Conservation (phyloP, 2,113 vertebrate species). For the Leucoraja erinaceus region DNA sequence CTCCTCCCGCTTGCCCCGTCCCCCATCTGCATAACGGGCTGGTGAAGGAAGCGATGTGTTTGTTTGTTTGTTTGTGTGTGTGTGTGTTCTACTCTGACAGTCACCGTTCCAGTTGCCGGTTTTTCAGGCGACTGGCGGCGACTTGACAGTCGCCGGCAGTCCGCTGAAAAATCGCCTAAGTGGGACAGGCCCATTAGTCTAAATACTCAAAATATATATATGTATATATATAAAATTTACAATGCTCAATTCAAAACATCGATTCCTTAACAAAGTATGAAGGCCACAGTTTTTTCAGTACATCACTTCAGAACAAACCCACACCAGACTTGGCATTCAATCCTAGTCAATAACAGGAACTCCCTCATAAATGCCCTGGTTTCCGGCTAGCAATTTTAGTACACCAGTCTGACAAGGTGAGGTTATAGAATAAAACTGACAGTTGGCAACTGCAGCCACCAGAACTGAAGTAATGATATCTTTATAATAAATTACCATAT, state of each 20-base stretch:
- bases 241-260: neutral
- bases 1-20: no score
- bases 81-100: no score
- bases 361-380: slow-evolving; percentile 79
- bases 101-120: no score
- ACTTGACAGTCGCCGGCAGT: no score
- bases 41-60: no score
- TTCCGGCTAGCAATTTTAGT: slow-evolving; percentile 58
- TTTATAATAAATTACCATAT: slow-evolving; percentile 12
- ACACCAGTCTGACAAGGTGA: slow-evolving; percentile 14
- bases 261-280: neutral
- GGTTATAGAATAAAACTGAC: slow-evolving; percentile 28
- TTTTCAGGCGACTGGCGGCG: no score
- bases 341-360: slow-evolving; percentile 86
- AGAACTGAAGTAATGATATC: slow-evolving; percentile 28
- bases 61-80: no score
- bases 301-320: slow-evolving; percentile 7
- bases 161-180: no score
- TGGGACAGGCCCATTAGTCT: neutral
- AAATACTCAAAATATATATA: neutral
- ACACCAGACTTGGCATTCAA: slow-evolving; percentile 35
- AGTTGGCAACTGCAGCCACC: neutral
- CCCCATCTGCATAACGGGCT: no score
- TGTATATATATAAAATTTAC: neutral
- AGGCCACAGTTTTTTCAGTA: neutral